phyloP scores from a whole-genome alignment of 2,113 vertebrate genomes.

The Otocyon megalotis region DNA sequence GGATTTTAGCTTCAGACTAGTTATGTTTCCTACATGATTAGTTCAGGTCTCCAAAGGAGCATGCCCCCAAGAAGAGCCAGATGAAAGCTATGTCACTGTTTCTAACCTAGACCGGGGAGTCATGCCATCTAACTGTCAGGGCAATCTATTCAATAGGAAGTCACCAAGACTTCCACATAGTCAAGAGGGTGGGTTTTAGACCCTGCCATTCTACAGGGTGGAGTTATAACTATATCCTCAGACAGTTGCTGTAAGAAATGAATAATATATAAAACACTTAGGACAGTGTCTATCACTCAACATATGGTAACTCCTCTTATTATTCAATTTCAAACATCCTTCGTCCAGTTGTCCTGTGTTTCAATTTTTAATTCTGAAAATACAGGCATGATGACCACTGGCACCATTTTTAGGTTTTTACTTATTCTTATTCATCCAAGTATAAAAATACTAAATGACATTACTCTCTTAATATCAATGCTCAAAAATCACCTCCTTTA shows the following conservation, averaged over 20 bases:
- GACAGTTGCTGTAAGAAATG: slow-evolving; percentile 23
- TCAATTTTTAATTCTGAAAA: slow-evolving; percentile 56
- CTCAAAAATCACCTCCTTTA: not conserved
- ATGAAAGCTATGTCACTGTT: not conserved
- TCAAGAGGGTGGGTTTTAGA: not conserved
- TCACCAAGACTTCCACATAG: not conserved
- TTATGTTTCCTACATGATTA: not conserved
- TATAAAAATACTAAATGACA: slow-evolving; percentile 32
- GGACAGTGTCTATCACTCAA: not conserved
- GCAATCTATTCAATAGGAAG: slow-evolving; percentile 6
- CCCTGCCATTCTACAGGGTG: not conserved
- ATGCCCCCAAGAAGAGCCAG: not conserved
- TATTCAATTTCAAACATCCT: slow-evolving; percentile 50
- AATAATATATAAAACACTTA: slow-evolving; percentile 6
- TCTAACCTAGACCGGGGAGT: not conserved
- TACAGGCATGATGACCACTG: slow-evolving; percentile 20
- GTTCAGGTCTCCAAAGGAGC: not conserved
- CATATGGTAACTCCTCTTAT: slow-evolving; percentile 19
- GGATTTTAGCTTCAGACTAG: not conserved
- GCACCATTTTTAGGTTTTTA: slow-evolving; percentile 32
- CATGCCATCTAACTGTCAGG: not conserved
- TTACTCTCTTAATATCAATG: slow-evolving; percentile 13
- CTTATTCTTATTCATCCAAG: not conserved
- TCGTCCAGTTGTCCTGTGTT: slow-evolving; percentile 7
- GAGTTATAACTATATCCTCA: slow-evolving; percentile 44